Conservation (phyloP, 2,888 invertebrate genomes). For the Ephialtes manifestator region DNA sequence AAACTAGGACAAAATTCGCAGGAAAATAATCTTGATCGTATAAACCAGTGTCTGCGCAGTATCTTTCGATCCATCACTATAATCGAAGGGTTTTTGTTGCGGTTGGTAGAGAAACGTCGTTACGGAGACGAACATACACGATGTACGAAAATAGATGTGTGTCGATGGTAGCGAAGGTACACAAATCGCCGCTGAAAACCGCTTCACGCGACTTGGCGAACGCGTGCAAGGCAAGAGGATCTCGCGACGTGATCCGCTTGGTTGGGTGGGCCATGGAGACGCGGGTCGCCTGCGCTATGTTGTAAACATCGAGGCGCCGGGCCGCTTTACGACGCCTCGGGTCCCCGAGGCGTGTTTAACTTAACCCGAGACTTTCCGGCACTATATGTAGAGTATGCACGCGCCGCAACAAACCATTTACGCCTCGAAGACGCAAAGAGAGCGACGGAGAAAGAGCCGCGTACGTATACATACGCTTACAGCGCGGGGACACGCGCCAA, state of each 20-base stretch:
- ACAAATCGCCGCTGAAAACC: conserved; percentile 46
- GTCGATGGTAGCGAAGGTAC: conserved; percentile 6
- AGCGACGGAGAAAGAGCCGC: conserved; percentile 4
- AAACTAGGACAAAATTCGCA: background rate
- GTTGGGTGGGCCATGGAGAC: conserved; percentile 76
- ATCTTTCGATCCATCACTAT: conserved; percentile 18
- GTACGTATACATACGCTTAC: conserved; percentile 16
- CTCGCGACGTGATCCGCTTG: conserved; percentile 57
- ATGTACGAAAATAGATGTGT: conserved; percentile 58
- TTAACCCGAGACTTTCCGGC: conserved; percentile 80
- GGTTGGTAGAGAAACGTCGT: conserved; percentile 50
- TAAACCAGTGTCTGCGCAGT: background rate
- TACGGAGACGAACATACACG: conserved; percentile 18
- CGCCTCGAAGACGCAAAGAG: conserved; percentile 9
- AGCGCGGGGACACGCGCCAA: conserved; percentile 55
- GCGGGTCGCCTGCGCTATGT: conserved; percentile 76
- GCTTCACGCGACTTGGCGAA: conserved; percentile 35
- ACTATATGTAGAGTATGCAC: conserved; percentile 64
- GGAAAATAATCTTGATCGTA: background rate
- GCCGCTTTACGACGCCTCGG: conserved; percentile 86
- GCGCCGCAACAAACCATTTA: conserved; percentile 55
- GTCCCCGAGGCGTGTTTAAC: conserved; percentile 80
- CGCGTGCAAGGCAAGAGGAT: conserved; percentile 44
- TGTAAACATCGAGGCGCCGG: conserved; percentile 88
- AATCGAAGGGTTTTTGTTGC: conserved; percentile 64